Conservation (phyloP, 2,888 invertebrate species). For the Onchidella celtica region DNA sequence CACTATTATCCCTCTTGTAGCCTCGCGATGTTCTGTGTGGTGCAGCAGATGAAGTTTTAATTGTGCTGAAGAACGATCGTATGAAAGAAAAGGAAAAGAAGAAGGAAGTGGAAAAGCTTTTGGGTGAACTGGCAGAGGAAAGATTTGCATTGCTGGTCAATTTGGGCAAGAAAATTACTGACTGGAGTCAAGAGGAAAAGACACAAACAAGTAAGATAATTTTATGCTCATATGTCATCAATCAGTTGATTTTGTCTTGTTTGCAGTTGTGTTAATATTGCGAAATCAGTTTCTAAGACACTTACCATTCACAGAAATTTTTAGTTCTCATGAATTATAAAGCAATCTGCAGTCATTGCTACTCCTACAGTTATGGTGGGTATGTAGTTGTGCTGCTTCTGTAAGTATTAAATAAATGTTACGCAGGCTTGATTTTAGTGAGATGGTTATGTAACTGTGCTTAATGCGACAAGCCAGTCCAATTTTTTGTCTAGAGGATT, state of each 20-base stretch:
- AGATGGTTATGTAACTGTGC: background rate
- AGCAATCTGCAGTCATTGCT: too few species aligned
- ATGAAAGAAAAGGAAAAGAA: constrained; percentile 96
- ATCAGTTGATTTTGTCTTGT: too few species aligned
- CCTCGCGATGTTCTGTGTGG: constrained; percentile 98
- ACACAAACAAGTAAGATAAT: constrained; percentile 76
- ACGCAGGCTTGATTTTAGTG: background rate
- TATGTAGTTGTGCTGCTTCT: background rate
- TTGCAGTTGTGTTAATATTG: too few species aligned
- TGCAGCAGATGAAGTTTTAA: constrained; percentile 98
- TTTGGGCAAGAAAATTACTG: constrained; percentile 98
- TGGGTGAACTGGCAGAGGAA: constrained; percentile 92
- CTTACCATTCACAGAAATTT: too few species aligned
- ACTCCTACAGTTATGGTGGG: too few species aligned
- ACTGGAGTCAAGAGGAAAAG: constrained; percentile 86
- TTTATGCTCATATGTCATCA: too few species aligned
- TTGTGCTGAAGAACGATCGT: constrained; percentile 96
- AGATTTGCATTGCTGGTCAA: constrained; percentile 96
- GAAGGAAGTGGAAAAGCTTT: constrained; percentile 90
- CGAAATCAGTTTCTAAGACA: too few species aligned
- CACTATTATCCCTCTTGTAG: constrained; percentile 81
- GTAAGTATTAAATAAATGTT: background rate
- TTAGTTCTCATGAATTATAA: too few species aligned
- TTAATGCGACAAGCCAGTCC: background rate
- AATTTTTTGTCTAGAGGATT: background rate